Conservation (phyloP, 2,113 vertebrate species). For the Chinchilla lanigera region DNA sequence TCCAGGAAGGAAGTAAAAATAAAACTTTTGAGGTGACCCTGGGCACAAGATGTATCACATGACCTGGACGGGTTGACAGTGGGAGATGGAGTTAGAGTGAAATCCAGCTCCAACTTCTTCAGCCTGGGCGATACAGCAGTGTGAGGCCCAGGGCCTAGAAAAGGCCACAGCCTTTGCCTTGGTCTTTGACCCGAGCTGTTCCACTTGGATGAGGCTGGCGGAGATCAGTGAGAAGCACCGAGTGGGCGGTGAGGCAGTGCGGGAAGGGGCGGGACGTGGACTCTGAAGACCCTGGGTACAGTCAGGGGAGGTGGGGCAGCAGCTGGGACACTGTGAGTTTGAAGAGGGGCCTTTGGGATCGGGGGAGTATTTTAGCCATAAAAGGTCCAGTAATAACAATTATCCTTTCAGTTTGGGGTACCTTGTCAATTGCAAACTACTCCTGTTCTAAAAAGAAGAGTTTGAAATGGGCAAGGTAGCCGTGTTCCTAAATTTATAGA, state of each 20-base stretch:
- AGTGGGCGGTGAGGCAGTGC: background rate
- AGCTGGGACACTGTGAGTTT: fast-evolving
- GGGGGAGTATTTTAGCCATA: background rate
- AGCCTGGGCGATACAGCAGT: background rate
- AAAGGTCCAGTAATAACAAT: background rate
- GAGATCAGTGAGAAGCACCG: background rate
- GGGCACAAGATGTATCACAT: background rate
- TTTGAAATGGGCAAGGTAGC: background rate
- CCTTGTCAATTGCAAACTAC: background rate
- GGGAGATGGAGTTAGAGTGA: background rate
- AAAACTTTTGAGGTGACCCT: background rate
- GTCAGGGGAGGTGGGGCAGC: background rate
- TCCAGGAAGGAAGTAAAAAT: background rate
- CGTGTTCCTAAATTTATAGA: background rate
- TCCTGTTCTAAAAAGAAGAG: background rate
- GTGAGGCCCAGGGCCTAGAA: background rate
- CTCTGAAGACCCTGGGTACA: background rate
- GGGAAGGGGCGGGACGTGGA: background rate
- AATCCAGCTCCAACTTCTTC: background rate
- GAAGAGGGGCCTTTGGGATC: background rate
- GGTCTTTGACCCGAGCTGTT: background rate
- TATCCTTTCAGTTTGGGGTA: background rate
- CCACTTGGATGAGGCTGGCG: background rate
- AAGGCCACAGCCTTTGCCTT: background rate
- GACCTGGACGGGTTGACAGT: fast-evolving